Base-by-base conservation (phyloP, 1,140 invertebrate species). In the Onthophagus taurus region DNA sequence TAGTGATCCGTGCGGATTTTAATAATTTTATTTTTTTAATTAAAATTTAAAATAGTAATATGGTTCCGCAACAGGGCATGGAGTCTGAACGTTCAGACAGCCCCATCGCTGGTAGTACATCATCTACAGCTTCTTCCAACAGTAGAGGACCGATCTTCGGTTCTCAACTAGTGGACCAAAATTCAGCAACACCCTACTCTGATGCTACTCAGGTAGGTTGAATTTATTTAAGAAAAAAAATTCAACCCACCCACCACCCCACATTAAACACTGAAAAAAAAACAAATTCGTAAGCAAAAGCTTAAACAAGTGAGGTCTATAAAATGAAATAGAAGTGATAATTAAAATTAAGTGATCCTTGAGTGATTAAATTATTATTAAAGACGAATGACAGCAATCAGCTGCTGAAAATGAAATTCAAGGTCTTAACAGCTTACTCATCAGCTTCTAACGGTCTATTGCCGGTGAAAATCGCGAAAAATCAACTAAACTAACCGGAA, bases 101-200 rank as follows among this genome's bases (percentile, higher is more conserved):
- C 49, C 72, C 71, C 13, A 64, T 38, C 29, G 46, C 33, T 43
- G 53, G 65, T 63, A 53, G 65, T 45, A 21, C 57, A 51, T 52
- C 65, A 59, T 51, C n/a, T 21, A 37, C 13, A 21, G 24, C 20
- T 23, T 21, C 11, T n/a, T 13, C 35, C 24, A 48, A 35, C 45
- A 55, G 65, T 63, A 52, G 65, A 65, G 30, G 68, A 16, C 71
- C 71, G 18, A 59, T 86, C 49, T 91, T 92, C 67, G 88, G 87
- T 52, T 90, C 87, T 29, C 79, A 87, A 60, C 72, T 85, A 46
- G 82, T 95, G 57, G 81, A 88, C 69, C 83, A 89, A 68, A 85
- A 88, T 67, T 93, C 90, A 9, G 72, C 79, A 19, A 97, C 92
- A 31, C 92, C 92, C 12, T 97, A 97, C 69, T 89, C 90, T 47